Evolutionary conservation across 2,113 vertebrate species (phyloP).

Genomic region (Etia nguti): DNA sequence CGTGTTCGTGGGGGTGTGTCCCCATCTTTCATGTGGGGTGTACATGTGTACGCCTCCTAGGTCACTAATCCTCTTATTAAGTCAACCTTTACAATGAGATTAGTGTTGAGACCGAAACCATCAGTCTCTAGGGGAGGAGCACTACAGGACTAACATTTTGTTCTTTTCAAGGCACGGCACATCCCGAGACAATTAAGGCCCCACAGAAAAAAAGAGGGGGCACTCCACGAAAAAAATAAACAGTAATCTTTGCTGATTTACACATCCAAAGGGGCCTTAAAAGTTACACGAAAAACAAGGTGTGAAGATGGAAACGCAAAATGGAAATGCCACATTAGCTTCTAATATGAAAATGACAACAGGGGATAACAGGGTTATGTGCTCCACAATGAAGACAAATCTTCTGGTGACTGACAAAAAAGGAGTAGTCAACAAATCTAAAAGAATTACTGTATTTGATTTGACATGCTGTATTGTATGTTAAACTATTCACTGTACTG

Average conservation of each 20-base stretch:
- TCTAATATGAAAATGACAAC: neutral
- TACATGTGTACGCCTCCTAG: neutral
- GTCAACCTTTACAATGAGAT: slow-evolving; percentile 3
- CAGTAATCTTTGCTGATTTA: neutral
- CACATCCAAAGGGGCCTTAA: neutral
- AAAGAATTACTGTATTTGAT: neutral
- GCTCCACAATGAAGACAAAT: neutral
- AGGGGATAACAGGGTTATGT: neutral
- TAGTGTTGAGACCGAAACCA: neutral
- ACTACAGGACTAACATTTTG: neutral
- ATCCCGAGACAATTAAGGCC: neutral
- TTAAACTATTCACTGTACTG: neutral
- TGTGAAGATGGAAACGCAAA: neutral
- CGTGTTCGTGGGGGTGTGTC: neutral
- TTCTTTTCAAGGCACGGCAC: neutral
- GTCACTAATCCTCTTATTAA: slow-evolving; percentile 8
- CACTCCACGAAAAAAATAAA: neutral
- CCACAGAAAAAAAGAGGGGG: neutral
- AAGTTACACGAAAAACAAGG: neutral
- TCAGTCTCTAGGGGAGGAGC: neutral
- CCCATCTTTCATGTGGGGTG: neutral
- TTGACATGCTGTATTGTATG: neutral
- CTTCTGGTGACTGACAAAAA: neutral
- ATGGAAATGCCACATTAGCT: neutral
- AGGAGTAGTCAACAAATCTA: neutral